Evolutionary conservation across 2,797 vertebrate genomes (phyloP), one percentile per base, ranked within the genome.

Genomic region (Notolabrus celidotus): DNA sequence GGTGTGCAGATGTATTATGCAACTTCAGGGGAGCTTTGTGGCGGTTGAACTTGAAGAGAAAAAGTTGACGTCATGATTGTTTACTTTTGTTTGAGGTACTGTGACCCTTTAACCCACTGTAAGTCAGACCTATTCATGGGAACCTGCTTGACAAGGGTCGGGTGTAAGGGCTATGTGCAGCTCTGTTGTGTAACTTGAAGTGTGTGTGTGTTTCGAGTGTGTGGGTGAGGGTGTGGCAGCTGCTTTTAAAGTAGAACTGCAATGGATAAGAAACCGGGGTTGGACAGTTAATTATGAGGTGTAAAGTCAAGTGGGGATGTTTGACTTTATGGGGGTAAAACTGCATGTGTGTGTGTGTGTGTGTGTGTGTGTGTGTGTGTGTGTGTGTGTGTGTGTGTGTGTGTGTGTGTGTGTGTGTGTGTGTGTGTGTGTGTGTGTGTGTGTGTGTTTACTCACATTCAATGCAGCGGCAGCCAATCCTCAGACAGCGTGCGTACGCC

Each of bases 381-480:
- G 20, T 17, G 20, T 46, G 45, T 7, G 45, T 46, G 54, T 33
- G 50, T 49, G 31, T 77, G 29, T 4, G 22, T 25, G 17, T 41
- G n/a, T n/a, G n/a, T n/a, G n/a, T n/a, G n/a, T n/a, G n/a, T n/a
- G n/a, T n/a, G n/a, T n/a, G n/a, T n/a, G n/a, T n/a, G n/a, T 6
- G 31, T 33, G 20, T 79, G 20, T 10, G 19, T 43, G 36, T 31
- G 20, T 17, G 20, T 46, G 45, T 7, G 45, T 46, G 54, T 33
- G 50, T 49, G 31, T 77, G 29, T 14, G 34, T 53, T 19, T 46
- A 96, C 97, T 92, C 84, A 99, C 98, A 72, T 61, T 99, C 98
- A 14, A 99, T 99, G 70, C 98, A 99, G 87, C 98, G 97, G 80
- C 98, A 99, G 66, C 98, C 98, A 98, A 99, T 97, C 80, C 98